Conservation (phyloP, 1,140 invertebrate genomes). For the Antheraea mylitta region DNA sequence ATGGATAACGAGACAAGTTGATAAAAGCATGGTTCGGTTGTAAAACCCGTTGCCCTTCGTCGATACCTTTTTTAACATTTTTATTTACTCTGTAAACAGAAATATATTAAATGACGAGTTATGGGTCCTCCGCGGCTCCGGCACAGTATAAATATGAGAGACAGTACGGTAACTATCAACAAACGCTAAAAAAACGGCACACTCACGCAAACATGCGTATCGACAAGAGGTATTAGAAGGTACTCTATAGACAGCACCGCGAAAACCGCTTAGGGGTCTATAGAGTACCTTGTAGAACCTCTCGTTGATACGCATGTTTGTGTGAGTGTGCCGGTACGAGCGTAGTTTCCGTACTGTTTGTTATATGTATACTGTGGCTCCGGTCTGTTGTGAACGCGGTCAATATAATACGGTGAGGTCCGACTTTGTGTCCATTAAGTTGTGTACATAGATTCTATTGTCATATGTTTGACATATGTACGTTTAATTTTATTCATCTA, state of each 20-base stretch:
- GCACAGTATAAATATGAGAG: too few relatives aligned
- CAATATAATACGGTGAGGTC: background rate
- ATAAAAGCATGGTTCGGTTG: slow-evolving; percentile 17
- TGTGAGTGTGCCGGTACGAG: too few relatives aligned
- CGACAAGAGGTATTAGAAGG: too few relatives aligned
- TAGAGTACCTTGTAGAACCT: too few relatives aligned
- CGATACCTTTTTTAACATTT: slow-evolving; percentile 34
- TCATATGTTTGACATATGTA: slow-evolving; percentile 77
- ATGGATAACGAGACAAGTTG: slow-evolving; percentile 18
- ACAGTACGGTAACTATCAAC: too few relatives aligned
- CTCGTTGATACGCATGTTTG: too few relatives aligned
- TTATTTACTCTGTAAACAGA: slow-evolving; percentile 19
- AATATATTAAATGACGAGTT: background rate
- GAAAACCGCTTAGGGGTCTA: too few relatives aligned
- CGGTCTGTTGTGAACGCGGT: background rate
- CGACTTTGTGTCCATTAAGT: slow-evolving; percentile 44
- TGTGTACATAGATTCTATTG: slow-evolving; percentile 75
- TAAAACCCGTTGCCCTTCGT: slow-evolving; percentile 35
- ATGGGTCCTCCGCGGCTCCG: background rate
- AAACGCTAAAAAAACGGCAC: too few relatives aligned
- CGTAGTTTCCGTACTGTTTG: too few relatives aligned
- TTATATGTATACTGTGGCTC: too few relatives aligned
- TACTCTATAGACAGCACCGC: too few relatives aligned
- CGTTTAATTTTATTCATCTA: slow-evolving; percentile 78
- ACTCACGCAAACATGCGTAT: too few relatives aligned